Conservation (phyloP, 23 tunicate genomes). For the Trididemnum nubilum region DNA sequence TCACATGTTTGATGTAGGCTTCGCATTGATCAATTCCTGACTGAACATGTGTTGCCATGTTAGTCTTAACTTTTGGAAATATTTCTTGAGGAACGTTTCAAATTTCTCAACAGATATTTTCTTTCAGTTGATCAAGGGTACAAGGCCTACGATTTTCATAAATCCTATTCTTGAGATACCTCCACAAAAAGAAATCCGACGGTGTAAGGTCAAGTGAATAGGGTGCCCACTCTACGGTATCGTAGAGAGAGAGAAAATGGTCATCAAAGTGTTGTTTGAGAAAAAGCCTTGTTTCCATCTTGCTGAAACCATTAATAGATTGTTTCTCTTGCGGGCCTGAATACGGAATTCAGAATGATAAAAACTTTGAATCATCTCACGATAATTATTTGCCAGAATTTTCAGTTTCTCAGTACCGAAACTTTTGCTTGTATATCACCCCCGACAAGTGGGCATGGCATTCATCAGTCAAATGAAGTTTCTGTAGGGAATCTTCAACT, state of each 20-base stretch:
- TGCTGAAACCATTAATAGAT: conserved; percentile 21
- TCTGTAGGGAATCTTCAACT: neutral
- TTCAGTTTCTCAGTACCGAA: conserved; percentile 17
- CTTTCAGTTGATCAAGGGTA: neutral
- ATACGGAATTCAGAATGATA: neutral
- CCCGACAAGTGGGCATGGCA: conserved; percentile 15
- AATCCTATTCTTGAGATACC: conserved; percentile 9
- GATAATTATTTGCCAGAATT: conserved; percentile 12
- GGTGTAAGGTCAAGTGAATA: conserved; percentile 17
- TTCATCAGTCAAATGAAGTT: conserved; percentile 22
- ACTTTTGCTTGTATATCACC: neutral
- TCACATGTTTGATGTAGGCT: conserved; percentile 14
- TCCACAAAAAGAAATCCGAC: conserved; percentile 17
- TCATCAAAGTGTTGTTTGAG: conserved; percentile 11
- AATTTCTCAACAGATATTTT: conserved; percentile 7
- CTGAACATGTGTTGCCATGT: conserved; percentile 9
- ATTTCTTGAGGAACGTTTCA: conserved; percentile 3
- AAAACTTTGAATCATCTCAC: conserved; percentile 12
- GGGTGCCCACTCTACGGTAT: conserved; percentile 21
- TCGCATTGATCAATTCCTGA: conserved; percentile 1
- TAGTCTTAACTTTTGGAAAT: conserved; percentile 14
- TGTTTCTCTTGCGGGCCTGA: conserved; percentile 26
- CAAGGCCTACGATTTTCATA: neutral
- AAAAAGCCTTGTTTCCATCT: conserved; percentile 29
- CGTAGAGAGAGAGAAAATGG: conserved; percentile 2